Evolutionary conservation across 2,113 vertebrate species (phyloP).

Genomic region (Canis aureus): DNA sequence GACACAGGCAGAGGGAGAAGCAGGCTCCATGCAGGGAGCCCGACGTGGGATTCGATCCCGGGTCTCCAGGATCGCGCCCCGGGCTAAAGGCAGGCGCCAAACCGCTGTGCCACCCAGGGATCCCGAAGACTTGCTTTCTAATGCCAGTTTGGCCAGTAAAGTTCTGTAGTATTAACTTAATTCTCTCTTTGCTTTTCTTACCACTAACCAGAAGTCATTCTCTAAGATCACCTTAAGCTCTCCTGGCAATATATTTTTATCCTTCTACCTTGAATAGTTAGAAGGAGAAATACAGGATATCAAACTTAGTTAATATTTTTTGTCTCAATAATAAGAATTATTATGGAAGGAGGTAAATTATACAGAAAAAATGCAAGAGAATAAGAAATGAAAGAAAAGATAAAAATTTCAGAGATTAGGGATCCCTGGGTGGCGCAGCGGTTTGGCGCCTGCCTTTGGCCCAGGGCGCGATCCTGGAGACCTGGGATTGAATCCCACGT

Average conservation of each 20-base stretch:
- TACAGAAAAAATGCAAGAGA: slow-evolving; percentile 27
- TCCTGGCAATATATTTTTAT: not conserved
- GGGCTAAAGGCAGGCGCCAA: too few relatives aligned
- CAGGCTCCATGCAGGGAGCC: too few relatives aligned
- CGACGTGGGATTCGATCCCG: too few relatives aligned
- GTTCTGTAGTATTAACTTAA: slow-evolving; percentile 1
- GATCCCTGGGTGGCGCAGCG: too few relatives aligned
- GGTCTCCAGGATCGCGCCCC: too few relatives aligned
- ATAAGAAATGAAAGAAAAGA: slow-evolving; percentile 41
- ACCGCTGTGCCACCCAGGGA: too few relatives aligned
- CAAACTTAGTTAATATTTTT: slow-evolving; percentile 26
- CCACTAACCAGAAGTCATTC: slow-evolving; percentile 30
- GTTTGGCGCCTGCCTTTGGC: too few relatives aligned
- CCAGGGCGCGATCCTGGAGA: too few relatives aligned
- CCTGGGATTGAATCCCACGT: too few relatives aligned
- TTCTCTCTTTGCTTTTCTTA: slow-evolving; percentile 51
- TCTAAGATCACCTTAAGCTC: slow-evolving; percentile 1
- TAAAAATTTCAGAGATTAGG: slow-evolving; percentile 40
- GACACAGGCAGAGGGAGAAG: too few relatives aligned
- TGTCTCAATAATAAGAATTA: slow-evolving; percentile 18
- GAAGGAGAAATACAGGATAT: slow-evolving; percentile 48
- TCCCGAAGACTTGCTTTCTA: not conserved
- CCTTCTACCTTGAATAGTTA: not conserved
- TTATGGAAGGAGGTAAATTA: not conserved
- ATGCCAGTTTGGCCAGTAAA: slow-evolving; percentile 11